These are phyloP conservation scores for Chaunax sp. DNA, from an alignment of 2,797 vertebrate genomes.

Conservation along the genomic window DNA sequence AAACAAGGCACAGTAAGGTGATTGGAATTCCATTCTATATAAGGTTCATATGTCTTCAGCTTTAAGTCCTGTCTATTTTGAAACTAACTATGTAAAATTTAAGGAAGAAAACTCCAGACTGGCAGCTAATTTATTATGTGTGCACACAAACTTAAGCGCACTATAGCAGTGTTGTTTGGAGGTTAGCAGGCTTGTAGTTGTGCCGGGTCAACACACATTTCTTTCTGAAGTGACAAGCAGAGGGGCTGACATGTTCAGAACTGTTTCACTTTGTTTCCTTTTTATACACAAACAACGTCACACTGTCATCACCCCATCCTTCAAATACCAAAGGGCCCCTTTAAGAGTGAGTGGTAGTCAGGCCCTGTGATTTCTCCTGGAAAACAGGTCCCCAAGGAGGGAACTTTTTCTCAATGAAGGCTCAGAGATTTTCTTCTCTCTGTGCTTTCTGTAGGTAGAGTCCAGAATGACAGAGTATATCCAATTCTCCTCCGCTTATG, in stretches of 20 bases:
- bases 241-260: conserved; percentile 72
- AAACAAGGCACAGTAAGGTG: too few relatives aligned
- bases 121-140: conserved; percentile 22
- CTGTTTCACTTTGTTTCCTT: conserved; percentile 79
- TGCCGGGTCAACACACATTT: conserved; percentile 67
- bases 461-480: conserved; percentile 22
- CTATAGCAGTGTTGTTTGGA: conserved; percentile 49
- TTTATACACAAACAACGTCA: conserved; percentile 79
- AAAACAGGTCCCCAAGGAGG: conserved; percentile 60
- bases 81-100: conserved; percentile 9
- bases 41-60: background rate
- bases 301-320: conserved; percentile 82
- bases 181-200: conserved; percentile 51
- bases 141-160: conserved; percentile 30
- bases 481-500: conserved; percentile 15
- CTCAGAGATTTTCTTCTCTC: conserved; percentile 31
- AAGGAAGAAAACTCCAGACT: conserved; percentile 24
- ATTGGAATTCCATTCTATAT: too few relatives aligned
- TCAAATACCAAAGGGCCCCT: conserved; percentile 77
- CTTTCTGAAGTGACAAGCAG: conserved; percentile 62
- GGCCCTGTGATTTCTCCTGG: conserved; percentile 63
- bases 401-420: conserved; percentile 37
- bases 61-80: conserved; percentile 10
- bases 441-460: conserved; percentile 17
- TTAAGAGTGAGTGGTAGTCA: conserved; percentile 48